Evolutionary conservation across 2,797 vertebrate species (phyloP).

Genomic region (Morelia viridis): DNA sequence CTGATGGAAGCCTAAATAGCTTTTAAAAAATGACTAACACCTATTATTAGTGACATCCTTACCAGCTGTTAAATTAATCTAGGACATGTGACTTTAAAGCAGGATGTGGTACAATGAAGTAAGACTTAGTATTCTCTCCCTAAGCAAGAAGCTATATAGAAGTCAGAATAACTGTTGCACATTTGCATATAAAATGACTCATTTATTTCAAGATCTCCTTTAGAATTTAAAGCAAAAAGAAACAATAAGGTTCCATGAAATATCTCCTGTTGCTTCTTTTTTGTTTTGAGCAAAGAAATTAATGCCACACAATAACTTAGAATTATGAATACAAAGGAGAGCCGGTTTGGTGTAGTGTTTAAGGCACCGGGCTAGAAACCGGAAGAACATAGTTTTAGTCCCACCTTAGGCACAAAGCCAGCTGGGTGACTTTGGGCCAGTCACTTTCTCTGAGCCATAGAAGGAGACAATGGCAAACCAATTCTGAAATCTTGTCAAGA

Average conservation of each 20-base stretch:
- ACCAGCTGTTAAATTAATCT: slow-evolving; percentile 38
- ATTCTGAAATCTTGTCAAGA: background rate
- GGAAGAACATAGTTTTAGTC: background rate
- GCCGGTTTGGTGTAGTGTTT: background rate
- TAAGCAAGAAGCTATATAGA: background rate
- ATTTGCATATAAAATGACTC: background rate
- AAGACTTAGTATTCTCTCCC: background rate
- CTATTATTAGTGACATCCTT: slow-evolving; percentile 33
- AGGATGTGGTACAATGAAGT: background rate
- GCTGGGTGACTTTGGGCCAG: background rate
- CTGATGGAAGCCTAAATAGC: background rate
- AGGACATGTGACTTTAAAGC: background rate
- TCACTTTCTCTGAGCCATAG: background rate
- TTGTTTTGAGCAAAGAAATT: background rate
- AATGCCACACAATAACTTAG: background rate
- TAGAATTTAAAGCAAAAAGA: background rate
- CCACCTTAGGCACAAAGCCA: background rate
- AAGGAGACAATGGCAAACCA: background rate
- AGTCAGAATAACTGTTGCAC: background rate
- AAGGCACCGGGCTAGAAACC: background rate
- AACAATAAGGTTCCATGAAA: background rate
- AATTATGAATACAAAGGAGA: background rate
- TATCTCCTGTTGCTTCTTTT: background rate
- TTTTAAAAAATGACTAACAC: slow-evolving; percentile 11
- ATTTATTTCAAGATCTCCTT: background rate